Evolutionary conservation across 2,797 vertebrate species (phyloP), one percentile per base, ranked within the genome.

Genomic region (Choloepus didactylus): DNA sequence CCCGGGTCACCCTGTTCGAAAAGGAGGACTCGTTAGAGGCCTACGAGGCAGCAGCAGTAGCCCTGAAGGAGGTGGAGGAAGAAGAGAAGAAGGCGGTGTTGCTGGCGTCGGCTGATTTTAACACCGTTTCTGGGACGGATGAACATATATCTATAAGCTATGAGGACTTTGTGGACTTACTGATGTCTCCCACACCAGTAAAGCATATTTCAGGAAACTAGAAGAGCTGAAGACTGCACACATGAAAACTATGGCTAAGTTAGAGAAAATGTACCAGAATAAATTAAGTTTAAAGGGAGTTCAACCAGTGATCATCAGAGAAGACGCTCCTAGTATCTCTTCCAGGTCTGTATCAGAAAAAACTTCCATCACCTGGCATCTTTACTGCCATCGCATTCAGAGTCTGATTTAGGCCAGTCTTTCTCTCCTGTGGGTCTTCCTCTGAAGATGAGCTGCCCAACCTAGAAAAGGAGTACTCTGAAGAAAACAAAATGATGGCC

Each of bases 131-230:
- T 14, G 81, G 94, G 19, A 95, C 94, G 56, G 97, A 64, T 64
- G 95, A 96, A 59, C 94, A 98, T 46, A 96, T 19, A 19, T 19
- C 73, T 1, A 27, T 27, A 79, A 79, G 75, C 27, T 31, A 2
- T 27, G 94, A 97, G 25, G 91, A 97, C 46, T 72, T 79, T 90
- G 59, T 97, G 29, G 97, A 98, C 91, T 73, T 98, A 44, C 98
- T 95, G 98, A 97, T 94, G 85, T 98, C 82, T 92, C 67, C 72
- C 41, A 98, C 96, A 99, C 99, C 69, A 99, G 99, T 54, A 98
- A 99, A 96, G 99, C 99, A 81, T 99, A 99, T 98, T 99, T 99
- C 98, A 96, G 98, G 97, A 99, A 44, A 44, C 41, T 44, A 44
- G 41, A 44, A 44, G 41, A 44, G 41, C 41, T 44, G 41, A 44